Evolutionary conservation across 2,888 invertebrate genomes (phyloP), one percentile per base, ranked within the genome.

Genomic region (Eupsilia transversa): DNA sequence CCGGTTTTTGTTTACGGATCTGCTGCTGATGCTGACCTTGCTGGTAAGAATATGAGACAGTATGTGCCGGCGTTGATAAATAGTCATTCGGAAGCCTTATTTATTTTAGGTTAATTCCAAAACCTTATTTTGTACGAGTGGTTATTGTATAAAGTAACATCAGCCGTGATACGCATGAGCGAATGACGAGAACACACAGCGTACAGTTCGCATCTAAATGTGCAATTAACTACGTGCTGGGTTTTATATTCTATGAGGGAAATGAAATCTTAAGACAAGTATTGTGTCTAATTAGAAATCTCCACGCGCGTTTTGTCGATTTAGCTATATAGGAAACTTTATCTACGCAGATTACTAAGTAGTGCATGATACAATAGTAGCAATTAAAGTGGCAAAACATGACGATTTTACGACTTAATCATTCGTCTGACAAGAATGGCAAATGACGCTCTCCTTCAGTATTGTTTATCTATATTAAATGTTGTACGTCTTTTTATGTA

Each of bases 1-100:
- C 94, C 94, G 94, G 94, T 94, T 95, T 94, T 91, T 93, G 93
- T 94, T 94, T 94, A 94, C 93, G 93, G 89, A 92, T 91, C 86
- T 89, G 87, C 90, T 89, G 89, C 89, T 91, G 92, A 89, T 89
- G 87, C 79, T 90, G 93, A 92, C 95, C 95, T 95, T 95, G 94
- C 88, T 89, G 94, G 93, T 94, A 93, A 94, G 94, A 93, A 79
- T 65, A 80, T 83, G 77, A 86, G 86, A 88, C 77, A 85, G 70
- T 90, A 84, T 88, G 83, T 83, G 75, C 82, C 83, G 81, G 72
- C 56, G 78, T 77, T 79, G 79, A 75, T 80, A 77, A 76, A 82
- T 83, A 80, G 68, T 67, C 83, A 80, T 82, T 79, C 70, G 74
- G 75, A 72, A 85, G 74, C 71, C 77, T 63, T 70, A 63, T 74